Evolutionary conservation across 2,888 invertebrate genomes (phyloP).

Genomic region (Agrotis ipsilon): DNA sequence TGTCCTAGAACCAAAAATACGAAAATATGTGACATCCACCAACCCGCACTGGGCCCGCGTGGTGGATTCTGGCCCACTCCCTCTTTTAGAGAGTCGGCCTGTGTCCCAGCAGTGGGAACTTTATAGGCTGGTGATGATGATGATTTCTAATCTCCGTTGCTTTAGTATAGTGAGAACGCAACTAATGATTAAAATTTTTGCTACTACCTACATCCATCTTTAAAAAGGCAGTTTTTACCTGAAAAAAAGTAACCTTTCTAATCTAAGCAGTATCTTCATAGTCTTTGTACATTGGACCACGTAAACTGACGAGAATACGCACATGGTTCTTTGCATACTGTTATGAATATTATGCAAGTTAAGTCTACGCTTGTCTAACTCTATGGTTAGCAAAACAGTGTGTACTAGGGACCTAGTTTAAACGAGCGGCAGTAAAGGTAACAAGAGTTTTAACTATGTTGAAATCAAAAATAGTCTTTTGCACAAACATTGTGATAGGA

Average conservation of each 20-base stretch:
- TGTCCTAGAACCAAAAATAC: no score
- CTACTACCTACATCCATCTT: background rate
- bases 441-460: no score
- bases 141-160: no score
- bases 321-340: conserved; percentile 40
- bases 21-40: no score
- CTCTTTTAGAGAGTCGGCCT: no score
- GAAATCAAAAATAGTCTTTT: no score
- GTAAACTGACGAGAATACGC: conserved; percentile 15
- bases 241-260: conserved; percentile 8
- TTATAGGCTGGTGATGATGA: no score
- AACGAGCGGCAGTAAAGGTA: background rate
- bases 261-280: background rate
- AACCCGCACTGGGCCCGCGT: no score
- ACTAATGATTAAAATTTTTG: background rate
- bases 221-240: background rate
- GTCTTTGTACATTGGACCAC: background rate
- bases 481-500: no score
- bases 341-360: conserved; percentile 46
- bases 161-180: no score
- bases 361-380: background rate
- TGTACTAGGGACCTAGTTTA: background rate
- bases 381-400: conserved; percentile 28
- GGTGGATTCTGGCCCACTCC: no score
- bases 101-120: no score